These are phyloP conservation scores for Pristionchus arcanus DNA, from an alignment of 2,888 invertebrate genomes.

Conservation along the genomic window DNA sequence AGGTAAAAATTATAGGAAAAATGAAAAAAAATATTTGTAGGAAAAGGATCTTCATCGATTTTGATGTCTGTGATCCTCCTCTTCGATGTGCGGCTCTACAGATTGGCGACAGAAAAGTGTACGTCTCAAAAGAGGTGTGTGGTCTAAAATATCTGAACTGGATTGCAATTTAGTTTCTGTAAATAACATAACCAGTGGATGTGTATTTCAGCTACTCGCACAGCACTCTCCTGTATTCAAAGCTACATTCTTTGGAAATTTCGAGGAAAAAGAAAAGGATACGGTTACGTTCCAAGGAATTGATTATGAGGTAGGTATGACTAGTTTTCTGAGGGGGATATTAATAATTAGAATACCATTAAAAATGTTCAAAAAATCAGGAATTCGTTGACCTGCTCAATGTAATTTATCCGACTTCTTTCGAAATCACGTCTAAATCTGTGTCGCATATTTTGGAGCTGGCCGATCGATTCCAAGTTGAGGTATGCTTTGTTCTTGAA, in stretches of 20 bases:
- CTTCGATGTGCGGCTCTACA: background rate
- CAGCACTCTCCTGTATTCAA: background rate
- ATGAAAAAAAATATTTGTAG: background rate
- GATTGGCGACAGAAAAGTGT: slow-evolving; percentile 3
- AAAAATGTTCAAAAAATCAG: background rate
- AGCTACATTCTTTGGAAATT: background rate
- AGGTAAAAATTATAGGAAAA: too few species aligned
- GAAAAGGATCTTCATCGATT: background rate
- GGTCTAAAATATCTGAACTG: background rate
- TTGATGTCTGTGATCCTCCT: background rate
- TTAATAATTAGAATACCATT: too few species aligned
- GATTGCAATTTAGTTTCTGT: too few species aligned
- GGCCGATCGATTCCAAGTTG: background rate
- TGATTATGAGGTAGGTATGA: background rate
- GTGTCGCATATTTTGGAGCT: background rate
- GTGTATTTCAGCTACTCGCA: background rate
- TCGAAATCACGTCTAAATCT: background rate
- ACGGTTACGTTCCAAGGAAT: background rate
- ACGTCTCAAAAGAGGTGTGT: background rate
- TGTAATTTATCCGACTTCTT: background rate
- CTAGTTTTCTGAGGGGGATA: background rate
- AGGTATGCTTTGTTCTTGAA: background rate
- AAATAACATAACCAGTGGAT: background rate
- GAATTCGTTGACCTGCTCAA: background rate
- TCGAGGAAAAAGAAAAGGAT: background rate